Percentiles rank a stretch among this genome's conserved stretches.
Conservation (phyloP, 1,140 invertebrate species). For the Brachionus rubens region DNA sequence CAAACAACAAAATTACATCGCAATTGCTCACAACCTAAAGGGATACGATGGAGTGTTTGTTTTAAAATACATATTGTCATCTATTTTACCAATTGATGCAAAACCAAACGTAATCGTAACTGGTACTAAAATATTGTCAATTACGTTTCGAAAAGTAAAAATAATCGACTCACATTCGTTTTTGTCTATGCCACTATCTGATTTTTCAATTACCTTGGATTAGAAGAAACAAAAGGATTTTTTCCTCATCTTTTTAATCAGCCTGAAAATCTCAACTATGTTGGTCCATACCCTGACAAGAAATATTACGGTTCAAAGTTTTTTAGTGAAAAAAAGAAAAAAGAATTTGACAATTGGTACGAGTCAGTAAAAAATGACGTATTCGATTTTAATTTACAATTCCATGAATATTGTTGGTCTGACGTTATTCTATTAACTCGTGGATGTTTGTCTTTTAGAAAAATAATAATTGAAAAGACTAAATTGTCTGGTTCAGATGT, state of each 20-base stretch:
- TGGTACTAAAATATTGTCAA: neutral
- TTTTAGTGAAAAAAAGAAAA: neutral
- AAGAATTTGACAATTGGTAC: neutral
- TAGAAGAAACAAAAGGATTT: too few species aligned
- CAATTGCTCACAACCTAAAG: conserved; percentile 42
- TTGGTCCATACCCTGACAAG: neutral
- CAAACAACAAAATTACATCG: neutral
- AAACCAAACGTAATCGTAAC: neutral
- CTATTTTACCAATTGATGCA: neutral
- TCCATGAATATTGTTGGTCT: neutral
- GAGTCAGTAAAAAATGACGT: conserved; percentile 33
- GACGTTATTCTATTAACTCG: too few species aligned
- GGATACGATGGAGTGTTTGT: conserved; percentile 42
- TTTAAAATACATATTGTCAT: neutral
- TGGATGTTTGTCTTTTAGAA: too few species aligned
- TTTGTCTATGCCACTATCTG: too few species aligned
- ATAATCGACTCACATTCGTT: too few species aligned
- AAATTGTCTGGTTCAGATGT: too few species aligned
- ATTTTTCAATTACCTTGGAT: too few species aligned
- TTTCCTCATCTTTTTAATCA: too few species aligned
- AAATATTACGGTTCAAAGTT: neutral
- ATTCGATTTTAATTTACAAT: conserved; percentile 31
- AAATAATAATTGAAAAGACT: too few species aligned
- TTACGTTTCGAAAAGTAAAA: neutral
- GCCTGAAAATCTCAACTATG: conserved; percentile 41